A percentile compares a stretch with the other conserved stretches of the same genome.
Conservation (phyloP, 1,140 invertebrate species). For the Magallana ariakensis region DNA sequence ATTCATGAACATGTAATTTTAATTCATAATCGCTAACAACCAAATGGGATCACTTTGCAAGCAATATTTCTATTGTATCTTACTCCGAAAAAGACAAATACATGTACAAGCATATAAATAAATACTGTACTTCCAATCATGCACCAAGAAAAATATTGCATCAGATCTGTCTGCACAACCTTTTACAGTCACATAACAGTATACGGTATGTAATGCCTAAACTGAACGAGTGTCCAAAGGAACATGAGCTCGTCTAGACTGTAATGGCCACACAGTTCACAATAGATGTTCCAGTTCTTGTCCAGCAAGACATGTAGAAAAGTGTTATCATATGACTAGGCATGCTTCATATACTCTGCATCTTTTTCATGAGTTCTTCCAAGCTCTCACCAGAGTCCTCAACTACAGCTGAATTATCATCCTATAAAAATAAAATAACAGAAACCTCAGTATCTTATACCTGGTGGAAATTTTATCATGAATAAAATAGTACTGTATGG, state of each 20-base stretch:
- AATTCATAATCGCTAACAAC: no score
- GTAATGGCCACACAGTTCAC: background rate
- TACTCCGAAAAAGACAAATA: no score
- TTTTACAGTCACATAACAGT: background rate
- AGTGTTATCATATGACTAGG: no score
- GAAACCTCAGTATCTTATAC: background rate
- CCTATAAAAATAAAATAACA: slow-evolving; percentile 63
- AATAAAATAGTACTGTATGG: background rate
- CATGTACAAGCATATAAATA: no score
- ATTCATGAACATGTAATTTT: no score
- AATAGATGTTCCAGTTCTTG: background rate
- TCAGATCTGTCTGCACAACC: slow-evolving; percentile 20
- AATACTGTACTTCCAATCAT: background rate
- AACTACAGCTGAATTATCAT: slow-evolving; percentile 82
- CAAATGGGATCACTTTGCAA: no score
- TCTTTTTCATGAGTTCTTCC: slow-evolving; percentile 93
- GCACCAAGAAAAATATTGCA: background rate
- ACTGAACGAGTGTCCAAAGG: background rate
- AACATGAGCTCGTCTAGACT: background rate
- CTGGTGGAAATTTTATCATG: no score
- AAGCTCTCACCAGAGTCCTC: slow-evolving; percentile 83
- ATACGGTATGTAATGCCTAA: background rate
- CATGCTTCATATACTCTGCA: slow-evolving; percentile 87
- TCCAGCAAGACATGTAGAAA: slow-evolving; percentile 7
- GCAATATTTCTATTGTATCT: no score